Conservation (phyloP, 2,888 invertebrate species). For the Leptopilina drosophilae region DNA sequence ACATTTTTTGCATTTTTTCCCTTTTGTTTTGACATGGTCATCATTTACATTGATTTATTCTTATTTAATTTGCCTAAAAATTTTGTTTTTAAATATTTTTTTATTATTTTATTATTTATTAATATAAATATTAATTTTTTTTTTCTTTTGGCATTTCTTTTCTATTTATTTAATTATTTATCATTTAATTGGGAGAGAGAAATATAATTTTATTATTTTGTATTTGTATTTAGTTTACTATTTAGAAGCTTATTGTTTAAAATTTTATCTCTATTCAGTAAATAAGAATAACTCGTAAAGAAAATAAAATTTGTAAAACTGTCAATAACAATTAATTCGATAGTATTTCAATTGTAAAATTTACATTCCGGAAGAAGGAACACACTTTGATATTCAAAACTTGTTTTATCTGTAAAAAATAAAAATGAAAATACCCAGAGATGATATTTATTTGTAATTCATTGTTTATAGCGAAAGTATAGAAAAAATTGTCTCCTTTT, state of each 20-base stretch:
- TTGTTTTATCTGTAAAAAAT: not conserved
- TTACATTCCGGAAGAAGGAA: not conserved
- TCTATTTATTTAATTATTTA: too few species aligned
- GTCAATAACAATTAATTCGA: not conserved
- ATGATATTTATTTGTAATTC: not conserved
- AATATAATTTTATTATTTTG: not conserved
- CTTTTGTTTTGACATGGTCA: not conserved
- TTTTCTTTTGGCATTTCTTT: too few species aligned
- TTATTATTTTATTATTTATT: too few species aligned
- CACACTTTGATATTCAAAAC: slow-evolving; percentile 10
- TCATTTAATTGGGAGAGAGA: too few species aligned
- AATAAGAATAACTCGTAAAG: not conserved
- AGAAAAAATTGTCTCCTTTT: not conserved
- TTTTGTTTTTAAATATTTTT: too few species aligned
- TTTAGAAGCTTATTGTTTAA: too few species aligned
- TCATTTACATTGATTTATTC: not conserved
- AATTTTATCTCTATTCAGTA: not conserved
- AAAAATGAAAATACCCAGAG: not conserved
- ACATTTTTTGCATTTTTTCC: not conserved
- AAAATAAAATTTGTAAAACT: too few species aligned
- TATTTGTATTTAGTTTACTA: not conserved
- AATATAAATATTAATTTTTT: too few species aligned
- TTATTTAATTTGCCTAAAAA: too few species aligned
- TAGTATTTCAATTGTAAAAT: not conserved
- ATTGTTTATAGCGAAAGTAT: not conserved